phyloP scores from a whole-genome alignment of 1,140 invertebrate species.

The Sinonovacula constricta region DNA sequence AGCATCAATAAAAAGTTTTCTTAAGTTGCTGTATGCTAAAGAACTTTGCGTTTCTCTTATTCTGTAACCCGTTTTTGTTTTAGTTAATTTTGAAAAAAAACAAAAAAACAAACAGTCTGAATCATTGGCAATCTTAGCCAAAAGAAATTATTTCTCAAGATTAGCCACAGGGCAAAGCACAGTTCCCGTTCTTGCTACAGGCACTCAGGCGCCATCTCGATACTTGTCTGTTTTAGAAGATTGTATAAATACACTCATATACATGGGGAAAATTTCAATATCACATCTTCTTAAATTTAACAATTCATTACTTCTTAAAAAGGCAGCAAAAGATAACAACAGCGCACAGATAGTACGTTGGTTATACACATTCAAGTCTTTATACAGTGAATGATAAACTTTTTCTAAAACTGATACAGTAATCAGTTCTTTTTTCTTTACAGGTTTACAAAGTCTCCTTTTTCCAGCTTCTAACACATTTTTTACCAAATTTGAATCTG shows the following conservation, averaged over 20 bases:
- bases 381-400: slow-evolving; percentile 11
- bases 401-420: neutral
- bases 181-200: slow-evolving; percentile 16
- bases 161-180: neutral
- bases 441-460: slow-evolving; percentile 10
- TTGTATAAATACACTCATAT: slow-evolving; percentile 39
- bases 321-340: too few relatives aligned
- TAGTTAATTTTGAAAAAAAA: slow-evolving; percentile 3
- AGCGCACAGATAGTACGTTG: slow-evolving; percentile 37
- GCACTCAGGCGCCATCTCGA: slow-evolving; percentile 7
- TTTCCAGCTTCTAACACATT: slow-evolving; percentile 38
- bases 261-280: neutral
- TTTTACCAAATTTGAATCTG: slow-evolving; percentile 19
- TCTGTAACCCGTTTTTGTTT: neutral
- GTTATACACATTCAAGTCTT: slow-evolving; percentile 1
- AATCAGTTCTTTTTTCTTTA: too few relatives aligned
- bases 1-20: neutral
- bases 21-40: slow-evolving; percentile 5
- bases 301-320: too few relatives aligned
- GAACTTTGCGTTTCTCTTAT: neutral
- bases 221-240: slow-evolving; percentile 44
- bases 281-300: slow-evolving; percentile 29
- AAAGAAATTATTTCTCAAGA: slow-evolving; percentile 4
- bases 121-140: neutral
- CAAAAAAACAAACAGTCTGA: slow-evolving; percentile 6